These are phyloP conservation scores for Trachurus trachurus DNA, from an alignment of 2,797 vertebrate species.

Conservation along the genomic window DNA sequence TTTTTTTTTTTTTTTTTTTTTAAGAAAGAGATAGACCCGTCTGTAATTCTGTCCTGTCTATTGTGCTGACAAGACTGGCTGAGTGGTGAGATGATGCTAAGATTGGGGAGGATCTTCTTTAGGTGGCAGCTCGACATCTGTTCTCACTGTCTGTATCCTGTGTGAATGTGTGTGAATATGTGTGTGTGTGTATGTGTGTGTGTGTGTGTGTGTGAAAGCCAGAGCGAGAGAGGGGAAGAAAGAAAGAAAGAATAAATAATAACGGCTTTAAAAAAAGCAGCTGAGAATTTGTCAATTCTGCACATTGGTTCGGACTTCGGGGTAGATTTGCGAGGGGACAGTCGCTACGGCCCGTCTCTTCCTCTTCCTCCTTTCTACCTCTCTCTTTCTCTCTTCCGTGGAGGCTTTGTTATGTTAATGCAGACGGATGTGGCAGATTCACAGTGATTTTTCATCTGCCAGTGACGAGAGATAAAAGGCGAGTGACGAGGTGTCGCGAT, in stretches of 20 bases:
- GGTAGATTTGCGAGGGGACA: conserved; percentile 78
- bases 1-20: conserved; percentile 66
- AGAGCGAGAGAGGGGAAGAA: conserved; percentile 15
- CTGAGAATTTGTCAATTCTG: conserved; percentile 61
- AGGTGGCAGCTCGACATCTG: conserved; percentile 94
- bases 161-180: conserved; percentile 43
- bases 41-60: conserved; percentile 96
- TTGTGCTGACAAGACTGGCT: conserved; percentile 91
- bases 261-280: conserved; percentile 35
- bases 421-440: conserved; percentile 97
- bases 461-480: conserved; percentile 97
- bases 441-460: conserved; percentile 98
- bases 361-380: conserved; percentile 69
- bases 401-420: conserved; percentile 99
- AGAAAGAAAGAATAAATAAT: conserved; percentile 48
- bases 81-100: conserved; percentile 87
- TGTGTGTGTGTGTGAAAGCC: conserved; percentile 15
- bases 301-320: conserved; percentile 74
- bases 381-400: conserved; percentile 86
- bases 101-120: conserved; percentile 89
- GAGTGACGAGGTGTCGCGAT: conserved; percentile 98
- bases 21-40: conserved; percentile 83
- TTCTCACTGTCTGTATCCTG: conserved; percentile 83
- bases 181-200: conserved; percentile 24
- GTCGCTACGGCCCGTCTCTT: conserved; percentile 71